These are phyloP conservation scores for Moxostoma hubbsi DNA, from an alignment of 2,797 vertebrate genomes.

Conservation along the genomic window DNA sequence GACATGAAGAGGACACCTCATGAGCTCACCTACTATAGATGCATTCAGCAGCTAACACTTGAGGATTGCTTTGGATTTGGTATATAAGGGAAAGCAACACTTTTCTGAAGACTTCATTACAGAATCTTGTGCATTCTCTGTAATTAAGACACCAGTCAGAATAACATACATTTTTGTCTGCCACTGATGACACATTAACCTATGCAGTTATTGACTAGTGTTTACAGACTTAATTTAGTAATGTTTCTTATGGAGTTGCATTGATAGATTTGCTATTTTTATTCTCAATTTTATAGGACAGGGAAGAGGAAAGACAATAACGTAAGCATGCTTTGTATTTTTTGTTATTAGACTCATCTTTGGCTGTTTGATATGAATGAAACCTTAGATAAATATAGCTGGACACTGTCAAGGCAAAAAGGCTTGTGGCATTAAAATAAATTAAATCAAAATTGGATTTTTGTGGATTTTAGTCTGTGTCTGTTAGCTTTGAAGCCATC, in stretches of 20 bases:
- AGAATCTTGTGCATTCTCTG: background rate
- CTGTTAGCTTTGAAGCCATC: too few relatives aligned
- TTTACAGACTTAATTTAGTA: background rate
- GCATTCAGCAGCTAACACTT: background rate
- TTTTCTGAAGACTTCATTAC: background rate
- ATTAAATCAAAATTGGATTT: too few relatives aligned
- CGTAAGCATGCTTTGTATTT: background rate
- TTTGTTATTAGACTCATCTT: too few relatives aligned
- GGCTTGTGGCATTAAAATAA: too few relatives aligned
- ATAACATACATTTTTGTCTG: background rate
- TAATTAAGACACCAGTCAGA: constrained; percentile 1
- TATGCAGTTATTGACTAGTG: background rate
- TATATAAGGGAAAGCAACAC: constrained; percentile 11
- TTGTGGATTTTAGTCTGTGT: too few relatives aligned
- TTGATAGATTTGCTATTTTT: background rate
- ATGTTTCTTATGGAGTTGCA: background rate
- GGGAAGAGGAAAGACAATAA: background rate
- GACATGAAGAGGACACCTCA: constrained; percentile 11
- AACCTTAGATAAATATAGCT: too few relatives aligned
- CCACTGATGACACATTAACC: background rate
- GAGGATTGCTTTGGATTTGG: constrained; percentile 3
- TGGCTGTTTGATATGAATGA: too few relatives aligned
- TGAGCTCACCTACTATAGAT: constrained; percentile 12
- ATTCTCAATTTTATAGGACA: too few relatives aligned
- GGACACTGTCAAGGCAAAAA: too few relatives aligned